Base-by-base conservation (phyloP, 2,888 invertebrate species). In the Andrena marginata region DNA sequence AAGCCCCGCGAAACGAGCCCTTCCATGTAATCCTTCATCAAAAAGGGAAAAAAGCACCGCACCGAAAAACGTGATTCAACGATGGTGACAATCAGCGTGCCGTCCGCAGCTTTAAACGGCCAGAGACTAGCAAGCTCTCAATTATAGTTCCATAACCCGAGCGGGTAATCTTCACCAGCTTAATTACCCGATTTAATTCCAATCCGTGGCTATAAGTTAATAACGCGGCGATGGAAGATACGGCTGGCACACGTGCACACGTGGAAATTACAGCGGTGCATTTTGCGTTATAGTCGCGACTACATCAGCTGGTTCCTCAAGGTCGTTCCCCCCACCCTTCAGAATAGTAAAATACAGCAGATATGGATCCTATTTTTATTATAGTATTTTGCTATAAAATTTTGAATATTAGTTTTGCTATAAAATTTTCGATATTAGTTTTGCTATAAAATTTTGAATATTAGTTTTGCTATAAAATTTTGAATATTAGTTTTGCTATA, bases 221-320 rank as follows among this genome's bases (percentile, higher is more conserved):
- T 75, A 75, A 69, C 69, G 70, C 62, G 26, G 31, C 67, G 62
- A 35, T 29, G 69, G 68, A 74, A 74, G 74, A 51, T 49, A 68
- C n/a, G n/a, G 33, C 16, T 16, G 35, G 2, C 16, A 16, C 42
- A 29, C 20, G 59, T 54, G 48, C 65, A 31, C 54, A 54, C 56
- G 42, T 67, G 68, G 13, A 74, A n/a, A 31, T 31, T 67, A 65
- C 48, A 35, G 23, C 10, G 59, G 8, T 74, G 67, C 74, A 33
- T 48, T 54, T 0, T 59, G 48, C 7, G 29, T 54, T 64, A n/a
- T 1, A 51, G 51, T 51, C 8, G 20, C 20, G 8, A 8, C 51
- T 8, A 20, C n/a, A 2, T n/a, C 51, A 51, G 20, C 20, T 51
- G 42, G 42, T 8, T 20, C 16, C 29, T 29, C 59, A 29, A 59